Evolutionary conservation across 2,888 invertebrate genomes (phyloP).

Genomic region (Xanthia icteritia): DNA sequence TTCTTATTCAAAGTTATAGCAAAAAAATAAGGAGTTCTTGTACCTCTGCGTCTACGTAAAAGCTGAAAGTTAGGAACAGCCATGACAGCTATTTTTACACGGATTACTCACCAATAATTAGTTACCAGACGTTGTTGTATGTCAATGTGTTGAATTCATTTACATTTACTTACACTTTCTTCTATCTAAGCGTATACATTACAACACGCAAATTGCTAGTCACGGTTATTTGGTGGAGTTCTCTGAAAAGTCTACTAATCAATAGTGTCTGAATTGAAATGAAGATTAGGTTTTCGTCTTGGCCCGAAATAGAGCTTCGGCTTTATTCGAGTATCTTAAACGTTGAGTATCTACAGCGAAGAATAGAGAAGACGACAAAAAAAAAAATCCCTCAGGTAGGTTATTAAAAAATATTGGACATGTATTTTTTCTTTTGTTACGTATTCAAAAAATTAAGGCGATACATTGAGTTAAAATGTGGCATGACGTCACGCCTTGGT

Average conservation of each 20-base stretch:
- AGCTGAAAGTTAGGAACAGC: conserved; percentile 3
- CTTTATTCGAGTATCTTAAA: conserved; percentile 9
- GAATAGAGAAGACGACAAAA: background rate
- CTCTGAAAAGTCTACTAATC: conserved; percentile 19
- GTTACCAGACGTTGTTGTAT: conserved; percentile 16
- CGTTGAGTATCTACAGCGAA: background rate
- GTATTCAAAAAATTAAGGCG: too few relatives aligned
- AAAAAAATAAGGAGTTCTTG: background rate
- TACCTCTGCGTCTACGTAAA: background rate
- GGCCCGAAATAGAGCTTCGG: background rate
- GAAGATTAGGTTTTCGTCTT: background rate
- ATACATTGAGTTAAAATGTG: too few relatives aligned
- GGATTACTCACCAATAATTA: conserved; percentile 27
- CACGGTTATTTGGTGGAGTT: conserved; percentile 14
- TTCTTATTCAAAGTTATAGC: background rate
- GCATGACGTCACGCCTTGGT: too few relatives aligned
- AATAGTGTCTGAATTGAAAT: background rate
- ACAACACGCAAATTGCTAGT: conserved; percentile 19
- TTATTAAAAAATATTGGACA: too few relatives aligned
- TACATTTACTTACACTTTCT: conserved; percentile 45
- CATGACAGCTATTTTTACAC: conserved; percentile 9
- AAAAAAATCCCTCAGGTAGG: too few relatives aligned
- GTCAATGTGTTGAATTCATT: conserved; percentile 48
- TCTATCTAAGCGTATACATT: conserved; percentile 35
- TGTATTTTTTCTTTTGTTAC: too few relatives aligned